Conservation (phyloP, 1,140 invertebrate genomes). For the Apis dorsata region DNA sequence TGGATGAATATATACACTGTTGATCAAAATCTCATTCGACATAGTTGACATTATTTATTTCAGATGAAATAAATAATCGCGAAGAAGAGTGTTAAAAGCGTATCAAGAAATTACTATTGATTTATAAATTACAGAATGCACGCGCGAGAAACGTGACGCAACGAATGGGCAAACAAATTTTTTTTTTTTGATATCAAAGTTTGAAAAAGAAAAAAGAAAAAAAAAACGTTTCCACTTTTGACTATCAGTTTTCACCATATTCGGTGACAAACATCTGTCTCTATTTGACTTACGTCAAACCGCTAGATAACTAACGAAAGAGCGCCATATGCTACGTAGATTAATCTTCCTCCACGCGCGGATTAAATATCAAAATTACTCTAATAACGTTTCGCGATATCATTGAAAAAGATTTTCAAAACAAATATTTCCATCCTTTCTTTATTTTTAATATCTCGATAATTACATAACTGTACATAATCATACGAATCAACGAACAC, state of each 20-base stretch:
- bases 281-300: slow-evolving; percentile 49
- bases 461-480: background rate
- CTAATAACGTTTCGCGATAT: background rate
- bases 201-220: background rate
- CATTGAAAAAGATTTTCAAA: background rate
- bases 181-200: background rate
- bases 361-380: slow-evolving; percentile 4
- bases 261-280: slow-evolving; percentile 58
- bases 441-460: background rate
- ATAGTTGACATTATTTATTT: too few species aligned
- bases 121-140: too few species aligned
- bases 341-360: slow-evolving; percentile 23
- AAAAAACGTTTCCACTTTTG: slow-evolving; percentile 20
- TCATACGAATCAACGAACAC: too few species aligned
- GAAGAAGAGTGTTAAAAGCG: too few species aligned
- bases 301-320: slow-evolving; percentile 50
- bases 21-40: too few species aligned
- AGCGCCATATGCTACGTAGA: slow-evolving; percentile 48
- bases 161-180: too few species aligned
- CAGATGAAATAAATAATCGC: too few species aligned
- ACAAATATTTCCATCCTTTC: background rate
- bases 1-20: too few species aligned
- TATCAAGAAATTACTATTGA: too few species aligned
- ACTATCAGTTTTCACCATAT: slow-evolving; percentile 37
- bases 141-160: too few species aligned